Evolutionary conservation across 2,888 invertebrate genomes (phyloP).

Genomic region (Lochmaea crataegi): DNA sequence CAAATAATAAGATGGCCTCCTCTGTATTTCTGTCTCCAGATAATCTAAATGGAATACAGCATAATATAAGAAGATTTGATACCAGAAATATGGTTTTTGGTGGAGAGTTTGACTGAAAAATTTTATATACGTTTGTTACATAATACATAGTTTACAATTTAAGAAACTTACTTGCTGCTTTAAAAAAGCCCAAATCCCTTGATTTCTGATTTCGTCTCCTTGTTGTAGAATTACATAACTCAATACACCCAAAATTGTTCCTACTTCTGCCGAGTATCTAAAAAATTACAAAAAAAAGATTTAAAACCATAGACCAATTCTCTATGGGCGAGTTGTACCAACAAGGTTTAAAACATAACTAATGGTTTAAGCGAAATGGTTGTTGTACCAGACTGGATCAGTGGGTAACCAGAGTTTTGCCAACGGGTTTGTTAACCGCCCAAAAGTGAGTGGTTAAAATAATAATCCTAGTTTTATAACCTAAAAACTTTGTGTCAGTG

Average conservation of each 20-base stretch:
- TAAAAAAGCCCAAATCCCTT: slow-evolving; percentile 89
- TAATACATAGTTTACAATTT: not conserved
- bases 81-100: slow-evolving; percentile 93
- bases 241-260: slow-evolving; percentile 86
- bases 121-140: not conserved
- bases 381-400: no score
- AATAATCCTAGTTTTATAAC: no score
- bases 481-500: no score
- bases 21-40: slow-evolving; percentile 81
- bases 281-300: slow-evolving; percentile 18
- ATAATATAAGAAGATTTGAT: slow-evolving; percentile 89
- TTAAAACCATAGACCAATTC: not conserved
- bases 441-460: no score
- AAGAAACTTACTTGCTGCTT: slow-evolving; percentile 83
- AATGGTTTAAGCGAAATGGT: no score
- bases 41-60: slow-evolving; percentile 89
- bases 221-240: slow-evolving; percentile 92
- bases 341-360: no score
- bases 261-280: slow-evolving; percentile 84
- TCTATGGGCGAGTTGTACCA: no score
- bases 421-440: no score
- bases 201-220: slow-evolving; percentile 94
- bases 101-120: slow-evolving; percentile 85
- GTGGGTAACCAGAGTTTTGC: no score
- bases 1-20: slow-evolving; percentile 91